Base-by-base conservation (phyloP, 2,888 invertebrate species). In the Saturnia pavonia region DNA sequence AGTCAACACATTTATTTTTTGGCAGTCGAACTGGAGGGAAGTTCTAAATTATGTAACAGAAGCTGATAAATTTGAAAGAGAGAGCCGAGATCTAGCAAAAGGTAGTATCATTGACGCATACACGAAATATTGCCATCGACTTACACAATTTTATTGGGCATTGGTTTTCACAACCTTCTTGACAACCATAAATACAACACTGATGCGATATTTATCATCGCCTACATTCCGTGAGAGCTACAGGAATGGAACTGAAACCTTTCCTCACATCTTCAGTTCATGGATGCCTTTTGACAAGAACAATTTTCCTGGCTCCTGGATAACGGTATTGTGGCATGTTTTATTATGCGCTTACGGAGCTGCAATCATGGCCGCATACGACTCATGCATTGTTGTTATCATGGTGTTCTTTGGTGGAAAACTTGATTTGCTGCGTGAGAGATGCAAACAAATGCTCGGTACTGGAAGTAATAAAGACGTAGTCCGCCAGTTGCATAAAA, bases 211-310 rank as follows among this genome's bases (percentile, higher is more conserved):
- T 74, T 16, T 85, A 2, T 85, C 88, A 0, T 89, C 90, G 0
- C 60, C 78, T 0, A 77, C 74, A 6, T 90, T 84, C 67, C 84
- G 89, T 51, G 85, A 88, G 74, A 82, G 81, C 19, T 68, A 89
- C 34, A 79, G 70, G 0, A 89, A 89, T 74, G 91, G 89, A 8
- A 85, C 85, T 0, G 88, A 89, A 74, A 48, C 74, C 0, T 92
- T 91, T 76, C 90, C 90, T 0, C 92, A 91, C 67, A 90, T 93
- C 34, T 90, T 90, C 57, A 92, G 90, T 71, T 87, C 92, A 22
- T 93, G 91, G 91, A 82, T 89, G 81, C 91, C 92, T 1, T 84
- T 90, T 75, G 87, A 92, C 72, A 91, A 91, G 70, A 82, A 90
- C 70, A 78, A 82, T 48, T 82, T 81, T 12, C 91, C 91, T 12